Conservation (phyloP, 2,888 invertebrate species). For the Dicranocentrus wangi region DNA sequence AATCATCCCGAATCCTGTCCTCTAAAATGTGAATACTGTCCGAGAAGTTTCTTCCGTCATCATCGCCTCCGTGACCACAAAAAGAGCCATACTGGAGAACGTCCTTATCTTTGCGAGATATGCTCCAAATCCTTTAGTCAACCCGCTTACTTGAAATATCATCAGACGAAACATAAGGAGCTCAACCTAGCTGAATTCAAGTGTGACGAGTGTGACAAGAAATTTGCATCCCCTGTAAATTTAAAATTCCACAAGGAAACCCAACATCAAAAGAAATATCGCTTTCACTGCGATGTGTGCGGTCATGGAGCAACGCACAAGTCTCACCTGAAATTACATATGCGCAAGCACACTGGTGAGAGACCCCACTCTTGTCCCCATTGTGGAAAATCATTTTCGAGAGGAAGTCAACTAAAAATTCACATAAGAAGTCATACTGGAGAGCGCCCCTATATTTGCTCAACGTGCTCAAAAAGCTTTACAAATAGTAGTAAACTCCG, state of each 20-base stretch:
- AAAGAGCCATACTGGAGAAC: conserved; percentile 62
- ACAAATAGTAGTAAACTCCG: conserved; percentile 48
- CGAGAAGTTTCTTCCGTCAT: conserved; percentile 54
- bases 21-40: conserved; percentile 56
- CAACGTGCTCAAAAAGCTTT: conserved; percentile 44
- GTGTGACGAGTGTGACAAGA: conserved; percentile 63
- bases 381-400: conserved; percentile 49
- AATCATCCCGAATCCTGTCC: conserved; percentile 41
- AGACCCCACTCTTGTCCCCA: conserved; percentile 42
- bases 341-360: conserved; percentile 47
- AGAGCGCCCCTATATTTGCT: conserved; percentile 52
- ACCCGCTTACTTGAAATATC: conserved; percentile 64
- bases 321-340: conserved; percentile 53
- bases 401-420: conserved; percentile 51
- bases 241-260: conserved; percentile 60
- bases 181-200: conserved; percentile 55
- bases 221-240: conserved; percentile 64
- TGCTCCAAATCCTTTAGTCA: conserved; percentile 64
- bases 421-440: conserved; percentile 59
- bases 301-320: conserved; percentile 51
- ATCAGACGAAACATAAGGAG: conserved; percentile 63
- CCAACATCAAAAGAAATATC: conserved; percentile 60
- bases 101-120: conserved; percentile 64
- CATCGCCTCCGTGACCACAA: conserved; percentile 52
- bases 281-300: conserved; percentile 59